These are phyloP conservation scores for Metacarcinus magister DNA, from an alignment of 2,888 invertebrate species.

Conservation along the genomic window DNA sequence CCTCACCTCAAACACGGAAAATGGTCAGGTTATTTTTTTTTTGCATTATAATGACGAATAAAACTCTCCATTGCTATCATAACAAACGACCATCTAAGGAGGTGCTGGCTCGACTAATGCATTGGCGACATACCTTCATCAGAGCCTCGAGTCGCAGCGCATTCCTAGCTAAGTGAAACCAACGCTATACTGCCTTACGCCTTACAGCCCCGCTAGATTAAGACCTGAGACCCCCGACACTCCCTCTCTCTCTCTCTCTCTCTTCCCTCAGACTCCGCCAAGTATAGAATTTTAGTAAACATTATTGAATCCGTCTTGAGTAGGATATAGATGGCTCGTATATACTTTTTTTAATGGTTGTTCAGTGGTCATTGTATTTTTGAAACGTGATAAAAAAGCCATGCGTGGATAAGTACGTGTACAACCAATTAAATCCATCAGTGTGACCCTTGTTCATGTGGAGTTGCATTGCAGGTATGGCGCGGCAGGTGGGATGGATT, in stretches of 20 bases:
- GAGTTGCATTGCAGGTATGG: not conserved
- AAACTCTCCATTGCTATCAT: conserved; percentile 63
- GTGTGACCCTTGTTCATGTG: not conserved
- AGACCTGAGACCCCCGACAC: not conserved
- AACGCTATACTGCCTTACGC: not conserved
- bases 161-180: conserved; percentile 51
- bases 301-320: not conserved
- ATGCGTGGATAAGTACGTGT: not conserved
- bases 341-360: too few relatives aligned
- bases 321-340: not conserved
- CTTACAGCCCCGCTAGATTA: not conserved
- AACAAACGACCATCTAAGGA: conserved; percentile 62
- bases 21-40: not conserved
- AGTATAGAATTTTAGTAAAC: too few relatives aligned
- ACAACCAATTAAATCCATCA: not conserved
- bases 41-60: conserved; percentile 62
- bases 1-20: conserved; percentile 62
- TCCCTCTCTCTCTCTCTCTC: not conserved
- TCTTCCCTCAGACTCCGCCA: not conserved
- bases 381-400: not conserved
- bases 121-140: conserved; percentile 68
- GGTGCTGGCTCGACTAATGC: conserved; percentile 58
- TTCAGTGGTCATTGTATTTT: not conserved
- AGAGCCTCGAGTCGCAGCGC: not conserved
- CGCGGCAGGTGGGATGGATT: not conserved